Evolutionary conservation across 2,888 invertebrate species (phyloP).

Genomic region (Thalpophila matura): DNA sequence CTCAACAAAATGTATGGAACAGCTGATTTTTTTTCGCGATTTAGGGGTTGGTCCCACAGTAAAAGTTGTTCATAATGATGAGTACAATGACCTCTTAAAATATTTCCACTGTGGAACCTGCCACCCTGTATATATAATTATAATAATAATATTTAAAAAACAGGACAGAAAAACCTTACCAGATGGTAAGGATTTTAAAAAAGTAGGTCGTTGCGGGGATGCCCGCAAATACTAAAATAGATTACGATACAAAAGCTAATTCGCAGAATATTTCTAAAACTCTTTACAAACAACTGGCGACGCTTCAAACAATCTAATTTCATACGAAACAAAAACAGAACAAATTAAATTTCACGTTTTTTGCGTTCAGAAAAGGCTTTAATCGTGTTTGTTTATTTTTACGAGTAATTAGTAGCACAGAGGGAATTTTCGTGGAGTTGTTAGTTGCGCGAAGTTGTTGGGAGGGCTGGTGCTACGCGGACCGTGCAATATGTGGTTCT

Average conservation of each 20-base stretch:
- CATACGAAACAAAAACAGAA: conserved; percentile 60
- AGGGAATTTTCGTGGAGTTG: conserved; percentile 47
- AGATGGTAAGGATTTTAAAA: too few relatives aligned
- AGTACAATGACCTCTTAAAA: too few relatives aligned
- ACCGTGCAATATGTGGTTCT: conserved; percentile 35
- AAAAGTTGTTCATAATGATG: too few relatives aligned
- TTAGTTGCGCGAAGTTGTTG: conserved; percentile 45
- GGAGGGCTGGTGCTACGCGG: conserved; percentile 8
- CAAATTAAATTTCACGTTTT: conserved; percentile 62
- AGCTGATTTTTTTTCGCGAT: too few relatives aligned
- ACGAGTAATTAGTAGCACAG: conserved; percentile 65
- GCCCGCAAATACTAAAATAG: conserved; percentile 26
- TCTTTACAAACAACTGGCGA: conserved; percentile 43
- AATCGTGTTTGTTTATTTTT: conserved; percentile 67
- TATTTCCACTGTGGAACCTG: too few relatives aligned
- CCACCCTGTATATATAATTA: too few relatives aligned
- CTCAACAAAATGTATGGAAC: too few relatives aligned
- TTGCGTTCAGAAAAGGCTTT: conserved; percentile 56
- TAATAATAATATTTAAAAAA: too few relatives aligned
- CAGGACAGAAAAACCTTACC: too few relatives aligned
- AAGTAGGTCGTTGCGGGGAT: conserved; percentile 12
- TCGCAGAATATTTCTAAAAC: conserved; percentile 15
- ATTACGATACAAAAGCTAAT: conserved; percentile 15
- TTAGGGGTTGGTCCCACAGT: too few relatives aligned
- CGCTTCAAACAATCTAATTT: conserved; percentile 63